Percentiles rank a stretch among this genome's conserved stretches.
Evolutionary conservation across 2,888 invertebrate genomes (phyloP).

Genomic region (Drosophila birchii): DNA sequence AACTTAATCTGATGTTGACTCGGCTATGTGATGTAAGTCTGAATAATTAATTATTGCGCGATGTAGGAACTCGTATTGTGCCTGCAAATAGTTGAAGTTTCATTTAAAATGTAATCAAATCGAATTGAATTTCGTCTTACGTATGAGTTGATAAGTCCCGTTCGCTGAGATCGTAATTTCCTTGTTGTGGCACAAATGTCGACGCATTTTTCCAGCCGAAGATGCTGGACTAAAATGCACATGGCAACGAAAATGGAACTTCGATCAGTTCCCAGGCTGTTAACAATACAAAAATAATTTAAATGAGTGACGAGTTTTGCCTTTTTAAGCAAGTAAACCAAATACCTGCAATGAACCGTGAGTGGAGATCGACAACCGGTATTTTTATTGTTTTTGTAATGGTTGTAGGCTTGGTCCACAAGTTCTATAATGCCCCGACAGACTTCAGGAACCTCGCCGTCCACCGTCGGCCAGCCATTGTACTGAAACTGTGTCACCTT

Average conservation of each 20-base stretch:
- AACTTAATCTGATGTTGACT: conserved; percentile 68
- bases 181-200: conserved; percentile 94
- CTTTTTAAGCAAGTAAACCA: not conserved
- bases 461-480: conserved; percentile 96
- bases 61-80: conserved; percentile 96
- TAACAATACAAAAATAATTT: not conserved
- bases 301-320: not conserved
- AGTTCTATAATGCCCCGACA: conserved; percentile 94
- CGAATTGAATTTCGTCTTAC: conserved; percentile 68
- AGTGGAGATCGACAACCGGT: conserved; percentile 88
- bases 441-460: conserved; percentile 95
- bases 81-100: conserved; percentile 85
- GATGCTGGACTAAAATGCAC: conserved; percentile 93
- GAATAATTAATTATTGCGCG: conserved; percentile 95
- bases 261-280: conserved; percentile 92
- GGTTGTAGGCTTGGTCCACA: conserved; percentile 90
- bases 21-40: conserved; percentile 91
- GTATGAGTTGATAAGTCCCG: conserved; percentile 91
- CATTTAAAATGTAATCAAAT: not conserved
- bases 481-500: conserved; percentile 94
- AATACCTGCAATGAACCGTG: conserved; percentile 93
- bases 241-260: conserved; percentile 96
- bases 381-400: conserved; percentile 84
- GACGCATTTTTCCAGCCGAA: conserved; percentile 92
- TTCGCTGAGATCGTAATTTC: conserved; percentile 93